A percentile compares a stretch with the other conserved stretches of the same genome.
Conservation (phyloP, 2,113 vertebrate genomes). For the Leptocoma aspasia region DNA sequence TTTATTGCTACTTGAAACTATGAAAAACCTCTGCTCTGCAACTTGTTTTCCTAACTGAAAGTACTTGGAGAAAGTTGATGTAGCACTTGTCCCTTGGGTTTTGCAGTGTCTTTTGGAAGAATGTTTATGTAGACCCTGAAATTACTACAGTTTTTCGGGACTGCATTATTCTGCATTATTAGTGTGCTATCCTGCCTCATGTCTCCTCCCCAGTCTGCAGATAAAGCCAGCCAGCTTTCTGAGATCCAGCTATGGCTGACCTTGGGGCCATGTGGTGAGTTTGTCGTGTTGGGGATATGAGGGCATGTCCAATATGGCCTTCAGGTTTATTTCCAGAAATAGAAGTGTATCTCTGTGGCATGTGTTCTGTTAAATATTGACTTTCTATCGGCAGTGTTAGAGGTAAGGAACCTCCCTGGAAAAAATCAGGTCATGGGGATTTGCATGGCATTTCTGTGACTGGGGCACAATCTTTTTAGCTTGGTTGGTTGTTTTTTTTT, state of each 20-base stretch:
- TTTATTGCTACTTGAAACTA: background rate
- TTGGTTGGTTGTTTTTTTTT: background rate
- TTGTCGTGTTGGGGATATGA: background rate
- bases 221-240: background rate
- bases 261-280: background rate
- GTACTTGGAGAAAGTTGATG: background rate
- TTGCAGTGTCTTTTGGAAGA: slow-evolving; percentile 73
- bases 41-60: background rate
- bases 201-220: background rate
- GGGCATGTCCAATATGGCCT: background rate
- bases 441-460: background rate
- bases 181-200: no score
- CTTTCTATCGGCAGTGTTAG: background rate
- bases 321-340: background rate
- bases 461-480: background rate
- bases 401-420: background rate
- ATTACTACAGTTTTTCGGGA: background rate
- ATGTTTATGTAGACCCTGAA: slow-evolving; percentile 73
- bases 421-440: background rate
- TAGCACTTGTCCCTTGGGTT: slow-evolving; percentile 69
- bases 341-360: background rate
- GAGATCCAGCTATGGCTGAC: background rate
- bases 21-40: background rate
- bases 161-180: background rate
- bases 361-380: slow-evolving; percentile 18